Evolutionary conservation across 2,113 vertebrate genomes (phyloP).

Genomic region (Todiramphus chloris): DNA sequence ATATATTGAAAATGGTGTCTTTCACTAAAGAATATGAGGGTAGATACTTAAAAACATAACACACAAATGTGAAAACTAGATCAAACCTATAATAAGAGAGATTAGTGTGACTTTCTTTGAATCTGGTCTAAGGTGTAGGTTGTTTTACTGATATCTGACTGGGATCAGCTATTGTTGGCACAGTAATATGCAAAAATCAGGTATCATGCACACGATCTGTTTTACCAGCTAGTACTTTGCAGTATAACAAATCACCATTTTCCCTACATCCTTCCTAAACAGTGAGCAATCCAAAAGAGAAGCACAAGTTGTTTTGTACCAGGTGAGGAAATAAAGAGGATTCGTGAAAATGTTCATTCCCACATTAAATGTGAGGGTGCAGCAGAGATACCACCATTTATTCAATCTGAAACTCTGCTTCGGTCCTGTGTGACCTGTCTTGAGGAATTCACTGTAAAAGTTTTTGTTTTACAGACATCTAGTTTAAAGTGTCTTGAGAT

Average conservation of each 20-base stretch:
- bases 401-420: neutral
- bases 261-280: neutral
- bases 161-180: neutral
- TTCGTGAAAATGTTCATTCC: neutral
- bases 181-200: neutral
- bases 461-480: neutral
- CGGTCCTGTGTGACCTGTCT: neutral
- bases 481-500: neutral
- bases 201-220: accelerated
- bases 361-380: neutral
- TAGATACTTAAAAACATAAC: neutral
- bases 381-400: neutral
- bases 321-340: neutral
- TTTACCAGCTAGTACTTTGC: neutral
- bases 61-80: neutral
- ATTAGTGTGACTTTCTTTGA: neutral
- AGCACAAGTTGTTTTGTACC: neutral
- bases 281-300: neutral
- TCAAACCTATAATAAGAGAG: neutral
- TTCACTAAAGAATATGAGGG: neutral
- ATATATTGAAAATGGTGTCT: neutral
- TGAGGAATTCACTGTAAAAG: neutral
- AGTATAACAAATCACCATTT: neutral
- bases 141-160: neutral
- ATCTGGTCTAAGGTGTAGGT: neutral